Evolutionary conservation across 2,888 invertebrate species (phyloP), one percentile per base, ranked within the genome.

Genomic region (Coecobrya sp.): DNA sequence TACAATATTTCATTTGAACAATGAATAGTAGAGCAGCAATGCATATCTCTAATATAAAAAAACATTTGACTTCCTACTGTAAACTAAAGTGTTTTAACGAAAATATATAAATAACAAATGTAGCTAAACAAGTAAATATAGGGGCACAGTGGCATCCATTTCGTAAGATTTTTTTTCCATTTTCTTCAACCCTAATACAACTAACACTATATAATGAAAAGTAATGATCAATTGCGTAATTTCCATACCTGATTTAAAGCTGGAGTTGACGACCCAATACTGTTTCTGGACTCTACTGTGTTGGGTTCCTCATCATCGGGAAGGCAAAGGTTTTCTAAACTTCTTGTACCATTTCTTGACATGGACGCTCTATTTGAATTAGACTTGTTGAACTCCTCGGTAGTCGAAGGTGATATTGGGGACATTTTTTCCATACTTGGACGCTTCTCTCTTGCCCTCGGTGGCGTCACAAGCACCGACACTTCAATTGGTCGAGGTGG

Each of bases 321-420:
- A n/a, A 94, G 92, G 91, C 94, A 95, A 16, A 95, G 89, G 89
- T 95, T 94, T 86, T 95, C 95, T 62, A 95, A 93, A 70, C 95
- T 95, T 82, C 94, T 89, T 3, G 94, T 94, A 11, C 95, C 95
- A 93, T 90, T 87, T 30, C 92, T 84, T 16, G 92, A 87, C 4
- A 93, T 25, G 22, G 92, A 89, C 27, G 92, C 84, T 81, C 90
- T 59, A 55, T 88, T 92, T 13, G 88, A 76, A 62, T 88, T 92
- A 7, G 88, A 73, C 36, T 91, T 93, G 65, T 30, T 84, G 11
- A 90, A 86, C 30, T 91, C 88, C 25, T 88, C 84, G 11, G n/a
- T 30, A 5, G 10, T 45, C 5, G n/a, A 0, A 16, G 93, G 93
- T 19, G 93, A 93, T 27, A 94, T 88, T 16, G 92, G 93, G 30